Base-by-base conservation (phyloP, 2,888 invertebrate genomes). In the Drosophila eohydei region DNA sequence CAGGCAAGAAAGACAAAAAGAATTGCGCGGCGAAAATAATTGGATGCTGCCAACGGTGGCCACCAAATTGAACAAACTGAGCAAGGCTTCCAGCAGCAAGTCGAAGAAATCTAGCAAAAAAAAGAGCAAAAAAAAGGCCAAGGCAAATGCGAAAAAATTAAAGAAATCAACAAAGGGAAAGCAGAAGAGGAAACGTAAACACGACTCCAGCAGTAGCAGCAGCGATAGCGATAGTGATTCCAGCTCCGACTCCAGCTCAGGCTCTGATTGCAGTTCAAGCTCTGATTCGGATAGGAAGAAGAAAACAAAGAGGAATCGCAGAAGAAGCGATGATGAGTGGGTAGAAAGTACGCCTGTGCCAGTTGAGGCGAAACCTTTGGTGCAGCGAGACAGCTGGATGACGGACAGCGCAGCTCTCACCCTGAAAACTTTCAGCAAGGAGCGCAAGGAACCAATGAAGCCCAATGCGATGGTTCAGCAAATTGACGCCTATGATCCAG, bases 361-460 rank as follows among this genome's bases (percentile, higher is more conserved):
- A 3, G 43, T 79, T n/a, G 60, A 74, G 9, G 44, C 32, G 5
- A 63, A 73, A 61, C 66, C 62, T 65, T 51, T 72, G 2, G 4
- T 89, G 7, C 92, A 94, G 83, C 94, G 96, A 63, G 97, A 97
- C 56, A 95, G 95, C 84, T 97, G 97, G 97, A 97, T 97, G 96
- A 95, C 95, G 1, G 69, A 59, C 32, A 68, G 67, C 28, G 46
- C 65, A 94, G 78, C 94, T 28, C 91, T 94, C 4, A 82, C 92
- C 67, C 54, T 93, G 4, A 89, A 86, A 60, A 92, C 93, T 0
- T 92, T 91, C 55, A 92, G 93, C 1, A 93, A 92, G 66, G 80
- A 92, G 5, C 93, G 79, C 34, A 93, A 92, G 58, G 94, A 93
- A 78, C 93, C 94, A 26, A 86, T 91, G 26, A 91, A 93, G 55